Base-by-base conservation (phyloP, 1,140 invertebrate species). In the Zaprionus tsacasi region DNA sequence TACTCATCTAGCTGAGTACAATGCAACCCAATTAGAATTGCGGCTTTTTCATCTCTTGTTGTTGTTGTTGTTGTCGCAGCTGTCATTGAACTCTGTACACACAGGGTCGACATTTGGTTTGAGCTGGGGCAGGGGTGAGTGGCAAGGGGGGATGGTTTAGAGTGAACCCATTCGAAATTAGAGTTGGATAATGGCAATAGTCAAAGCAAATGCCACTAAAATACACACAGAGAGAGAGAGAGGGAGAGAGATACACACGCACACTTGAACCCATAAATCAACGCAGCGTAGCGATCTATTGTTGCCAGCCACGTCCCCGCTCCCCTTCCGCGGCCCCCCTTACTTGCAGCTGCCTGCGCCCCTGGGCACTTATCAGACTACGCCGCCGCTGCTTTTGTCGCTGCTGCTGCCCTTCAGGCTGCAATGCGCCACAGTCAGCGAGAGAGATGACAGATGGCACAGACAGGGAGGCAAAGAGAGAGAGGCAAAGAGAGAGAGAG, bases 71-170 rank as follows among this genome's bases (percentile, higher is more conserved):
- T 55, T 59, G 66, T 38, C 15, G 71, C 59, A 58, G 61, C 83
- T 87, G 83, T 87, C 83, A 87, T 88, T 87, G 83, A 87, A 87
- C 83, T 88, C 72, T 88, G 70, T 10, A 21, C 21, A 21, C 21
- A 55, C 60, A 55, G 57, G 56, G 45, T 52, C 48, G 57, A 10
- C n/a, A 64, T 64, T 63, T 63, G 30, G 17, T 52, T 58, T 43
- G n/a, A 8, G 17, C 27, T 3, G 4, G 27, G 27, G 27, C 27
- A 2, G 15, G 7, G 27, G 27, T 21, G 45, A 36, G 33, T 57
- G 48, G 35, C 4, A 4, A 25, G 36, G 48, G 72, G 21, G 10
- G 15, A 30, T 56, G 38, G 43, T 15, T 48, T 48, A 48, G 10
- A 55, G 55, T 25, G 45, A 61, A 54, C 25, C 52, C 55, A 67